These are phyloP conservation scores for Clanis bilineata DNA, from an alignment of 2,888 invertebrate genomes.

Conservation along the genomic window DNA sequence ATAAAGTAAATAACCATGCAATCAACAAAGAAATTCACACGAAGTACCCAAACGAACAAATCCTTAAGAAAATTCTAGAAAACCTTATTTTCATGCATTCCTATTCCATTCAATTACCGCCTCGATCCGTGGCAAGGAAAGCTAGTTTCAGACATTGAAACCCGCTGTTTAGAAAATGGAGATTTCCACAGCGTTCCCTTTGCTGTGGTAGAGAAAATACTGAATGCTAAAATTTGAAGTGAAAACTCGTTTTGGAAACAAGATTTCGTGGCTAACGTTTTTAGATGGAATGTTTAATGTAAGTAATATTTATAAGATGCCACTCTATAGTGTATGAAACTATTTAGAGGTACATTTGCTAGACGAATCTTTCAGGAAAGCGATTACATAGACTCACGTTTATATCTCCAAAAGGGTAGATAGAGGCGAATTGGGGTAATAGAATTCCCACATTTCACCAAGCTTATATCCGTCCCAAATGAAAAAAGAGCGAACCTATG, in stretches of 20 bases:
- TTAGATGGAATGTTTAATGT: background rate
- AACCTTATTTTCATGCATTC: constrained; percentile 3
- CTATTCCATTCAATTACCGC: constrained; percentile 22
- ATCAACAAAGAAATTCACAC: background rate
- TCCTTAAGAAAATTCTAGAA: background rate
- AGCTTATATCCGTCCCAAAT: no score
- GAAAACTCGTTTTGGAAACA: constrained; percentile 15
- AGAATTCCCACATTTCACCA: no score
- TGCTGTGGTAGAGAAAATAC: constrained; percentile 20
- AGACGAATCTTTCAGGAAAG: no score
- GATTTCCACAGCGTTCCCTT: constrained; percentile 44
- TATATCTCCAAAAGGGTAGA: no score
- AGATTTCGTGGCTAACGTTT: background rate
- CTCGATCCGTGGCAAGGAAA: constrained; percentile 34
- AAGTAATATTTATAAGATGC: background rate
- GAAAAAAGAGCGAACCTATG: no score
- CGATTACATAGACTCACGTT: no score
- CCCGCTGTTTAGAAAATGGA: constrained; percentile 49
- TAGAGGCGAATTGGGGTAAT: no score
- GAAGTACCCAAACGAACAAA: constrained; percentile 2
- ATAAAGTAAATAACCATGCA: no score
- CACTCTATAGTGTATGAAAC: no score
- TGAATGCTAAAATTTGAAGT: constrained; percentile 4
- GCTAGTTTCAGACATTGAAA: constrained; percentile 34
- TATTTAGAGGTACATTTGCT: no score